Evolutionary conservation across 2,797 vertebrate genomes (phyloP), one percentile per base, ranked within the genome.

Genomic region (Steatocranus sp.): DNA sequence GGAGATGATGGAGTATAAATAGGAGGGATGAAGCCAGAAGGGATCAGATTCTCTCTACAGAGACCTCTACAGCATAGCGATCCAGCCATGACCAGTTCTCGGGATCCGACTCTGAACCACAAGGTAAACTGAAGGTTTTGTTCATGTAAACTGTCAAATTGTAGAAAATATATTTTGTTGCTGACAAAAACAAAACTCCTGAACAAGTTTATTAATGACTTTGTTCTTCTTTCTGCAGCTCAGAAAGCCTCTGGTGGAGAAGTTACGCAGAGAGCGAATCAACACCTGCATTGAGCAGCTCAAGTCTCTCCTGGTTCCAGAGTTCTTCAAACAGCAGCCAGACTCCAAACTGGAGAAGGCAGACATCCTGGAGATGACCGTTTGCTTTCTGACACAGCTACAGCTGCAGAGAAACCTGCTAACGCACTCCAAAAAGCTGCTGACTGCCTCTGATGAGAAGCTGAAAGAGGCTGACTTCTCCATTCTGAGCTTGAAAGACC

Each of bases 1-100:
- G 96, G 91, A 93, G 91, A 93, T 91, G 86, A 10, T 74, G 7
- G 88, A 3, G 36, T 96, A 97, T 98, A 98, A 96, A 96, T 95
- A 97, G 87, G 89, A 93, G 80, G 79, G 87, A 83, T 89, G 66
- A 32, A 81, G 83, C 48, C 92, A 25, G 63, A 41, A 68, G 2
- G 23, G 38, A 68, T 43, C 23, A 43, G 63, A 68, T 27, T 68
- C 23, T 68, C 63, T 27, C 63, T 43, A 7, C 38, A 27, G 63
- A 68, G 63, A 68, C 8, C 14, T 18, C 38, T 11, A 11, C 89
- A 89, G 85, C 87, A 90, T 91, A 92, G 75, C 87, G 75, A 92
- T 88, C 81, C 89, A 94, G 82, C 68, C 94, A 95, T 94, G 95
- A 84, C 30, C 83, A 82, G 63, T 88, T 92, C 92, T 82, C 88